Evolutionary conservation across 2,797 vertebrate species (phyloP).

Genomic region (Helostoma temminkii): DNA sequence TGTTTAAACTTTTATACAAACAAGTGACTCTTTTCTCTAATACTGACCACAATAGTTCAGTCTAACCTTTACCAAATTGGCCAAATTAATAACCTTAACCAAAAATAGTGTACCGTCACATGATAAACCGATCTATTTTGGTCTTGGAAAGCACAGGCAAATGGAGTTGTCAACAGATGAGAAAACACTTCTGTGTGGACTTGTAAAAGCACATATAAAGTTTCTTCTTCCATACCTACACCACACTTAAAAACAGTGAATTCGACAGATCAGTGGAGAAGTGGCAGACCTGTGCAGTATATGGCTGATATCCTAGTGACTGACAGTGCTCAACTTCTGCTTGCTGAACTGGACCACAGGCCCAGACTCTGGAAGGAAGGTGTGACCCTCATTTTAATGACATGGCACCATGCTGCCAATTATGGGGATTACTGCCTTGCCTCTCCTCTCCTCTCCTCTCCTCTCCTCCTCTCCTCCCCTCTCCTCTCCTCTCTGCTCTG

Average conservation of each 20-base stretch:
- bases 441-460: constrained; percentile 2
- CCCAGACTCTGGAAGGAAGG: constrained; percentile 58
- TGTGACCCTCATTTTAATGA: constrained; percentile 61
- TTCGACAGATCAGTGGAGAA: background rate
- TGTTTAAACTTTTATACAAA: no score
- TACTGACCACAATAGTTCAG: no score
- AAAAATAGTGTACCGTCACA: no score
- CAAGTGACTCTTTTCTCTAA: no score
- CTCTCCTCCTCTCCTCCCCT: constrained; percentile 2
- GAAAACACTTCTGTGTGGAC: no score
- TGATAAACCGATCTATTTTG: no score
- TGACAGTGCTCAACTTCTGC: constrained; percentile 39
- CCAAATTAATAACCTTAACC: no score
- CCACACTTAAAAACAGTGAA: background rate
- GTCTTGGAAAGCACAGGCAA: no score
- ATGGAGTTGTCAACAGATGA: no score
- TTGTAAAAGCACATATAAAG: no score
- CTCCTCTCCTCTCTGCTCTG: constrained; percentile 15
- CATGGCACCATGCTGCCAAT: constrained; percentile 64
- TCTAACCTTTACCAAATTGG: no score
- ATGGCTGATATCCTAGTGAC: constrained; percentile 18
- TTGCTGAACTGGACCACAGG: constrained; percentile 65
- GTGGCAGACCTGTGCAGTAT: constrained; percentile 10
- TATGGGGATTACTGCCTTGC: constrained; percentile 27
- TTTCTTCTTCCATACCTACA: background rate